Base-by-base conservation (phyloP, 2,888 invertebrate species). In the Plagiodera versicolora region DNA sequence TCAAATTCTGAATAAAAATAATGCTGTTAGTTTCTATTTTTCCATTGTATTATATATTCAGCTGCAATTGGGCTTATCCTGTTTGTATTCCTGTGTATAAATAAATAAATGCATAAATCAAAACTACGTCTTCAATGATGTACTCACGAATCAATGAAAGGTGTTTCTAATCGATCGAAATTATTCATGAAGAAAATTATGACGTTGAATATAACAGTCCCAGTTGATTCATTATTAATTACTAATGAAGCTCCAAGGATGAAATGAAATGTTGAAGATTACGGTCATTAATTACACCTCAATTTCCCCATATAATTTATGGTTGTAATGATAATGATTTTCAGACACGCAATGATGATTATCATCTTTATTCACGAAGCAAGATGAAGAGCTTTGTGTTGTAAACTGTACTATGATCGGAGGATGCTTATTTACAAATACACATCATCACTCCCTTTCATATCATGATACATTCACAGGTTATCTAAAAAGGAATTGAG, bases 271-370 rank as follows among this genome's bases (percentile, higher is more conserved):
- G 53, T 30, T 53, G 53, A 53, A 53, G 44, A 53, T 53, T 53
- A 44, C 11, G 10, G 53, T 45, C 53, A 53, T 53, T 53, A 53
- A 53, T 53, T 53, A 53, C 53, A 53, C 44, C 53, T 53, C 53
- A 24, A 53, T 53, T 53, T 53, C 39, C 53, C 20, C 45, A 53
- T 44, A 44, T 53, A 19, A 53, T 53, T 53, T 53, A 53, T 53
- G 53, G 35, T 45, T 20, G 53, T 20, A 24, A 28, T 53, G 39
- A 53, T 53, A 18, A 44, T 19, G 16, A 45, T 44, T 53, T 44
- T 30, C 16, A 44, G 53, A 53, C 53, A 24, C 17, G 53, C 53
- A 44, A 44, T 30, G 44, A 45, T 44, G 44, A 24, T 39, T 11
- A 45, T 39, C 14, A 39, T 11, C 24, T 9, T 53, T 14, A 53